These are phyloP conservation scores for Papilio machaon DNA, from an alignment of 1,140 invertebrate genomes.

Conservation along the genomic window DNA sequence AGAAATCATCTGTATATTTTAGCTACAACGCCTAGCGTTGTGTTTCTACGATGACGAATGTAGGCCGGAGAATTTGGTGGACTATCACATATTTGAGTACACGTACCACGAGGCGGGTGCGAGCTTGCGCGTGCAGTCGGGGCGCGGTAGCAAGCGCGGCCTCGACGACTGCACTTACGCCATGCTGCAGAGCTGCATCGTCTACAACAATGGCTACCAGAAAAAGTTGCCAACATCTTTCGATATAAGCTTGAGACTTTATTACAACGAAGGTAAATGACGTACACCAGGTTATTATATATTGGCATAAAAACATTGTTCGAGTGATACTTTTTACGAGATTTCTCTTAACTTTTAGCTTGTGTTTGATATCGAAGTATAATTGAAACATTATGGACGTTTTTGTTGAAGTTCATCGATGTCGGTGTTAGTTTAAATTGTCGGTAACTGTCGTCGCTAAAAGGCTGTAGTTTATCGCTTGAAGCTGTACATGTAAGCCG, in stretches of 20 bases:
- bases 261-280: conserved; percentile 68
- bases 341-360: no score
- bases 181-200: not conserved
- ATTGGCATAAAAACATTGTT: no score
- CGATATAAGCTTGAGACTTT: conserved; percentile 65
- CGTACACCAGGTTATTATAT: no score
- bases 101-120: conserved; percentile 57
- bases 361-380: no score
- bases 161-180: not conserved
- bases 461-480: no score
- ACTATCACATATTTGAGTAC: conserved; percentile 71
- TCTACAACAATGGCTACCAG: conserved; percentile 31
- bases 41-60: conserved; percentile 69
- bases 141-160: conserved; percentile 38
- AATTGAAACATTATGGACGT: not conserved
- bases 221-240: conserved; percentile 46
- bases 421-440: not conserved
- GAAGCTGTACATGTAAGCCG: no score
- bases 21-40: conserved; percentile 66
- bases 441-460: not conserved
- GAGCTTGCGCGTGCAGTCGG: conserved; percentile 57
- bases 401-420: no score
- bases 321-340: no score
- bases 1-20: conserved; percentile 47
- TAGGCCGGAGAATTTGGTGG: conserved; percentile 61